Evolutionary conservation across 2,888 invertebrate genomes (phyloP), one percentile per base, ranked within the genome.

Genomic region (Parasteatoda lunata): DNA sequence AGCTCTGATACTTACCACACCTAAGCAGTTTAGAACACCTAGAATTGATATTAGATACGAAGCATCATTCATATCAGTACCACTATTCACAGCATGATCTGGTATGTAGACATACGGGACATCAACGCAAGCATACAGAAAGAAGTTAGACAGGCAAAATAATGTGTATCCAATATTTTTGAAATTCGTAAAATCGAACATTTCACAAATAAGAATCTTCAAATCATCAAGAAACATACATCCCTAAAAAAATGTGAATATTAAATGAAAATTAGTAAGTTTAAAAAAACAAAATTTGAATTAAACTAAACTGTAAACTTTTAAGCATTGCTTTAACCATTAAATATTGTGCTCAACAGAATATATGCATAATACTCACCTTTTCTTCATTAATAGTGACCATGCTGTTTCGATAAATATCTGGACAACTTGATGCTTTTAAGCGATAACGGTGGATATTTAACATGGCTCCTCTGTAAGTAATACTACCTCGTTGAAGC

Each of bases 41-140:
- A 98, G 96, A 78, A 96, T 94, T 77, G 97, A 96, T 89, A 98
- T 94, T 90, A 98, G 94, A 88, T 94, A 94, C 5, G 97, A 96
- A 5, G 95, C 95, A 76, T 95, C 79, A 7, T 91, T 90, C 90
- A 96, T 95, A 3, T 93, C 93, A 90, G 95, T 96, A 0, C 94
- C 94, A 88, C 94, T 93, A 9, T 94, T 94, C 59, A 94, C 94
- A 93, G 97, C 95, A 91, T 96, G 95, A 91, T 98, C 97, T 80
- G 96, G 96, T 89, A 98, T 93, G 92, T 97, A 98, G 92, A 98
- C 96, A 93, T 98, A 98, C 13, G 98, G 97, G 84, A 98, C 96
- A 91, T 98, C 98, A 89, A 93, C 93, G 96, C 97, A 97, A 90
- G 96, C 95, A 92, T 98, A 98, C 77, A 98, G 94, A 79, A 97